Base-by-base conservation (phyloP, 2,113 vertebrate genomes). In the Grallaria varia region DNA sequence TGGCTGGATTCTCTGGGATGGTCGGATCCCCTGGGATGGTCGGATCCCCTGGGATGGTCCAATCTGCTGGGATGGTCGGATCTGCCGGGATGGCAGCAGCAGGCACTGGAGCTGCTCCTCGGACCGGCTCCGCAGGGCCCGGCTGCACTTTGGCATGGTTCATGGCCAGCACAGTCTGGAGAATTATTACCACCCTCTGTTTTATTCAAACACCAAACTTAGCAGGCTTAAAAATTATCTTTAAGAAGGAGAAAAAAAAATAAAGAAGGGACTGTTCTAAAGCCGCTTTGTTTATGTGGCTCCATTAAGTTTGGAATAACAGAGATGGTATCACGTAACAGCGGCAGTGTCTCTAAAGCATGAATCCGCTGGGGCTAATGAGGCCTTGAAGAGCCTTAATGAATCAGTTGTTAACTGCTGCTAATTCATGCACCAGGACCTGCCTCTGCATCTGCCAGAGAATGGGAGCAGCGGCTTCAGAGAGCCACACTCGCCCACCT, bases 271-370 rank as follows among this genome's bases (percentile, higher is more conserved):
- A 1, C 31, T 16, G 74, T 17, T 92, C 86, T 89, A 45, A 90
- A 88, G 5, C 13, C 0, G 31, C 44, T 87, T 84, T 94, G 90
- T 90, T 96, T 93, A 94, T 60, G 81, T 42, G 80, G 83, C 69
- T 93, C 69, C 87, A 87, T 90, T 95, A 92, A 63, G 77, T 75
- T 92, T 85, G 87, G 77, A 90, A 90, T 89, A 94, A 93, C 92
- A 93, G 94, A 89, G 94, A 82, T 92, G 81, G 62, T 89, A 89
- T 93, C 37, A 86, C 30, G 53, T 60, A 81, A 63, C 81, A 35
- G n/a, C 23, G 95, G 88, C 80, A 56, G 82, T 80, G 40, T 23
- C 77, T 94, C 37, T 22, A 28, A 68, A 89, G 87, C 90, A 7
- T 7, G 85, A 69, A 77, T 87, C 96, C 72, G 0, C 84, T 12